phyloP scores from a whole-genome alignment of 2,888 invertebrate genomes.

The Campoplex nolae region DNA sequence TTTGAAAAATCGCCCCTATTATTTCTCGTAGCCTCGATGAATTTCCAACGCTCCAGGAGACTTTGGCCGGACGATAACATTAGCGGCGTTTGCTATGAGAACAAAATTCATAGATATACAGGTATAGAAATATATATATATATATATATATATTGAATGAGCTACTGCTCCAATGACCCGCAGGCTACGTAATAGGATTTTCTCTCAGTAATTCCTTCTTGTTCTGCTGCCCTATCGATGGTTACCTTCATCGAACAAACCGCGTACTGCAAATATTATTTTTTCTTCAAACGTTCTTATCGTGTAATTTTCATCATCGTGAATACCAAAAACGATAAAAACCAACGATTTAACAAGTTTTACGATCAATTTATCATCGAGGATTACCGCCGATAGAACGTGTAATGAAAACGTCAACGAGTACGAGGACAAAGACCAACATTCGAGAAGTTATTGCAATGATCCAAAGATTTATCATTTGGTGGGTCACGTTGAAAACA shows the following conservation, averaged over 20 bases:
- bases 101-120: not conserved
- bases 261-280: conserved; percentile 1
- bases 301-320: not conserved
- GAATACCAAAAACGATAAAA: not conserved
- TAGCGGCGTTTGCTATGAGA: conserved; percentile 47
- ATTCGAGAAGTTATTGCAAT: not conserved
- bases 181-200: conserved; percentile 60
- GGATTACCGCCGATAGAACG: not conserved
- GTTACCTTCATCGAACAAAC: conserved; percentile 13
- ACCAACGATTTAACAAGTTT: not conserved
- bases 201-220: conserved; percentile 56
- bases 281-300: not conserved
- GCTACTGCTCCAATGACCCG: conserved; percentile 27
- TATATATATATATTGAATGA: not conserved
- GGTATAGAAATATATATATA: not conserved
- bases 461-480: not conserved
- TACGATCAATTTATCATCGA: not conserved
- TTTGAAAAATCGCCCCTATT: conserved; percentile 14
- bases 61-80: conserved; percentile 43
- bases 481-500: not conserved
- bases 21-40: conserved; percentile 30
- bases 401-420: not conserved
- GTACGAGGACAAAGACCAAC: not conserved
- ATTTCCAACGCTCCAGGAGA: conserved; percentile 45
- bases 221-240: conserved; percentile 28